Percentiles rank a stretch among this genome's conserved stretches.
These are phyloP conservation scores for Porites evermanni DNA, from an alignment of 92 coral and sea anemone genomes.

Conservation along the genomic window DNA sequence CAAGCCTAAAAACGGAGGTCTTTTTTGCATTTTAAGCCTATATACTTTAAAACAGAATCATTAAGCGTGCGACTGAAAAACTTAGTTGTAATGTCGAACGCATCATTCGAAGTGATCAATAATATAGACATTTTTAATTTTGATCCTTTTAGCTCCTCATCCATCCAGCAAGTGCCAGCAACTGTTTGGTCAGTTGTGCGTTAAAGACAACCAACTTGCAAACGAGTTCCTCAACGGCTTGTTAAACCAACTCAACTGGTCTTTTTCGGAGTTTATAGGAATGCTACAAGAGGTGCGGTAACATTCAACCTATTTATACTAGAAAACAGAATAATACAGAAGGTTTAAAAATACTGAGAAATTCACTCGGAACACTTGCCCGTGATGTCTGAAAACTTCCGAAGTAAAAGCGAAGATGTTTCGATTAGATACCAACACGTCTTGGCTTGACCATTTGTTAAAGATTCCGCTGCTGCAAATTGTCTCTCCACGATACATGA, in stretches of 20 bases:
- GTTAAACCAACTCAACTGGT: slow-evolving; percentile 98
- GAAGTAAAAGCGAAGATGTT: too few relatives aligned
- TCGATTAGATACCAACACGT: too few relatives aligned
- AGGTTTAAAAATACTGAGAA: neutral
- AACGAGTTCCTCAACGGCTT: slow-evolving; percentile 93
- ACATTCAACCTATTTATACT: neutral
- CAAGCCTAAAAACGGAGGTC: too few relatives aligned
- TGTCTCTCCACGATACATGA: neutral
- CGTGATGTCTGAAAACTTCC: too few relatives aligned
- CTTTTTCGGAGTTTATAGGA: slow-evolving; percentile 98
- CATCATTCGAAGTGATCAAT: too few relatives aligned
- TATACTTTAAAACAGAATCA: too few relatives aligned
- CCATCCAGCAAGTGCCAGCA: slow-evolving; percentile 82
- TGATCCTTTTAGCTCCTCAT: slow-evolving; percentile 74
- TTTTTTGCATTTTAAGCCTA: too few relatives aligned
- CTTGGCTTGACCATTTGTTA: too few relatives aligned
- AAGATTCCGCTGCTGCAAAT: neutral
- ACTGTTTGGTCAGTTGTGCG: slow-evolving; percentile 77
- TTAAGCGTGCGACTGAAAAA: too few relatives aligned
- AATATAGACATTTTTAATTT: too few relatives aligned
- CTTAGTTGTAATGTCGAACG: too few relatives aligned
- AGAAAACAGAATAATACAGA: neutral
- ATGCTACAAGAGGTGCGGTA: slow-evolving; percentile 91
- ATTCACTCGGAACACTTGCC: too few relatives aligned
- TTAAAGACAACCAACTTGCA: slow-evolving; percentile 80